A percentile compares a stretch with the other conserved stretches of the same genome.
Conservation (phyloP, 2,113 vertebrate genomes). For the Fukomys damarensis region DNA sequence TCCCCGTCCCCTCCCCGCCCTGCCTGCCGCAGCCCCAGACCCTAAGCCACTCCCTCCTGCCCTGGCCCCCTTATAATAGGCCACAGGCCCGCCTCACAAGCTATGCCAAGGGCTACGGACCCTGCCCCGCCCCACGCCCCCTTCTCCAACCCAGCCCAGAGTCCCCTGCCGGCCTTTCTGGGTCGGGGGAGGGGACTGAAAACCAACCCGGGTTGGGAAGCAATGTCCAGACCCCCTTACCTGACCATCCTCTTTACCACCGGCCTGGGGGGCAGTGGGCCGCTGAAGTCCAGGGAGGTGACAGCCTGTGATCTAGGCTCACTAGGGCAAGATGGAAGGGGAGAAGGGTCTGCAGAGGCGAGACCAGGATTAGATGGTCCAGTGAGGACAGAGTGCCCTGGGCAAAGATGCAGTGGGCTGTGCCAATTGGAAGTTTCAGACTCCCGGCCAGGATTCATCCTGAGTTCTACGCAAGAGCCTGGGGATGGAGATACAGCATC, state of each 20-base stretch:
- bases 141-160: neutral
- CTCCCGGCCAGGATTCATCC: neutral
- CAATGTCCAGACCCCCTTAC: neutral
- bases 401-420: neutral
- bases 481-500: neutral
- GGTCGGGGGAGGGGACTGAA: rapidly evolving
- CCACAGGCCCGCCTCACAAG: neutral
- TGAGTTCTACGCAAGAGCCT: neutral
- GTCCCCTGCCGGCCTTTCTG: neutral
- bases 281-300: neutral
- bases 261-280: neutral
- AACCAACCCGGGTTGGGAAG: neutral
- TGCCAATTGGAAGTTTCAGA: neutral
- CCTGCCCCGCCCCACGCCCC: neutral
- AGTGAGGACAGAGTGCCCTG: neutral
- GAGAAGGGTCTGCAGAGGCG: neutral
- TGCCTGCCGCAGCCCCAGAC: too few species aligned
- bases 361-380: neutral
- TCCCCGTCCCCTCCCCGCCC: too few species aligned
- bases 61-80: rapidly evolving
- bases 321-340: neutral
- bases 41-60: neutral
- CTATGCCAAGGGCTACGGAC: neutral
- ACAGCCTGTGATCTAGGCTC: neutral
- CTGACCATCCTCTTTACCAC: neutral